A percentile compares a stretch with the other conserved stretches of the same genome.
phyloP scores from a whole-genome alignment of 1,140 invertebrate genomes.

The Drosophila fuyamai region DNA sequence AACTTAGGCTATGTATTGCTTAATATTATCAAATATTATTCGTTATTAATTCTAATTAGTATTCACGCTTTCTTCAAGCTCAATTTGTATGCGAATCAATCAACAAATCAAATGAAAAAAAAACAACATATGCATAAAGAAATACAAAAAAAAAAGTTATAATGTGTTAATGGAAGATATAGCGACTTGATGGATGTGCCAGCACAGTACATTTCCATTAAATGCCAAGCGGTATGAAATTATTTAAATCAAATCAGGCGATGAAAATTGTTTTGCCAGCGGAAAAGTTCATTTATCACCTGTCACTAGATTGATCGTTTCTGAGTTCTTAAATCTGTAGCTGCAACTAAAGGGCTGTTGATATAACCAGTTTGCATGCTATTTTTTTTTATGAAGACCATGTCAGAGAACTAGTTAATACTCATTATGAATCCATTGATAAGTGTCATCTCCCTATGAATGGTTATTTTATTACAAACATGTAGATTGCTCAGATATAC shows the following conservation, averaged over 20 bases:
- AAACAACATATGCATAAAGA: constrained; percentile 4
- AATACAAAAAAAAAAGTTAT: constrained; percentile 11
- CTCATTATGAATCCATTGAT: neutral
- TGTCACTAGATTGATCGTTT: neutral
- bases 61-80: constrained; percentile 51
- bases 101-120: constrained; percentile 26
- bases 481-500: neutral
- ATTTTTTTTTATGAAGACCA: neutral
- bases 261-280: constrained; percentile 2
- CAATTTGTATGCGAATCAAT: constrained; percentile 62
- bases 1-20: constrained; percentile 45
- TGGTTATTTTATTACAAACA: neutral
- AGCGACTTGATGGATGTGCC: constrained; percentile 15
- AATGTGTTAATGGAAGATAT: constrained; percentile 25
- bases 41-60: constrained; percentile 58
- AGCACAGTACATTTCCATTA: constrained; percentile 26
- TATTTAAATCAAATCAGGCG: neutral
- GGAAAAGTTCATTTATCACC: constrained; percentile 11
- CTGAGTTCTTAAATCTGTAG: neutral
- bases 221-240: constrained; percentile 9
- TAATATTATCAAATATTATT: constrained; percentile 34
- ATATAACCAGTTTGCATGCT: neutral
- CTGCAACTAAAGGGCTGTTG: constrained; percentile 2
- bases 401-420: constrained; percentile 1
- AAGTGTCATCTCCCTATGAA: neutral